These are phyloP conservation scores for Beris morrisii DNA, from an alignment of 2,888 invertebrate genomes.

Conservation along the genomic window DNA sequence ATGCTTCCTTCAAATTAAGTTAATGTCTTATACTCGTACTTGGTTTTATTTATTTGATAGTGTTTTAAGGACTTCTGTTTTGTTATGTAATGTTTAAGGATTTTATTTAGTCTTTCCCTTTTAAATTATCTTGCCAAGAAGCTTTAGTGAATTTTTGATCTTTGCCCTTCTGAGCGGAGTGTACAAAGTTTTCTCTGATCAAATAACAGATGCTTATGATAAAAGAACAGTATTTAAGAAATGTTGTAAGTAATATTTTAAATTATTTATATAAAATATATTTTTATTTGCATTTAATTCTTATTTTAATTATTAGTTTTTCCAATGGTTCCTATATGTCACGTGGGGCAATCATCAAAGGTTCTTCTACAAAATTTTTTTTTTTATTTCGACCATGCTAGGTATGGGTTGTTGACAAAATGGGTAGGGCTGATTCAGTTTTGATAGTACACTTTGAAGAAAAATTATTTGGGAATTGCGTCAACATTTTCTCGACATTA, in stretches of 20 bases:
- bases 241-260: no score
- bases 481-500: no score
- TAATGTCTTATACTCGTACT: no score
- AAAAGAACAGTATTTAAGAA: no score
- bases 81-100: constrained; percentile 29
- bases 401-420: no score
- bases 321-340: neutral
- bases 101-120: constrained; percentile 4
- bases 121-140: constrained; percentile 26
- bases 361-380: no score
- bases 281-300: constrained; percentile 8
- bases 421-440: no score
- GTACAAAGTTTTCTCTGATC: constrained; percentile 18
- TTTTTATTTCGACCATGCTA: no score
- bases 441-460: no score
- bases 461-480: no score
- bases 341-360: no score
- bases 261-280: constrained; percentile 2
- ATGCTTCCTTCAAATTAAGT: neutral
- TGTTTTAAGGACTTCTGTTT: constrained; percentile 19
- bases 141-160: constrained; percentile 27
- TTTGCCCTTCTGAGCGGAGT: neutral
- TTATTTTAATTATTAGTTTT: neutral
- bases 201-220: no score
- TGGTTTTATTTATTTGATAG: neutral